Base-by-base conservation (phyloP, 1,140 invertebrate genomes). In the Drosophila yakuba region DNA sequence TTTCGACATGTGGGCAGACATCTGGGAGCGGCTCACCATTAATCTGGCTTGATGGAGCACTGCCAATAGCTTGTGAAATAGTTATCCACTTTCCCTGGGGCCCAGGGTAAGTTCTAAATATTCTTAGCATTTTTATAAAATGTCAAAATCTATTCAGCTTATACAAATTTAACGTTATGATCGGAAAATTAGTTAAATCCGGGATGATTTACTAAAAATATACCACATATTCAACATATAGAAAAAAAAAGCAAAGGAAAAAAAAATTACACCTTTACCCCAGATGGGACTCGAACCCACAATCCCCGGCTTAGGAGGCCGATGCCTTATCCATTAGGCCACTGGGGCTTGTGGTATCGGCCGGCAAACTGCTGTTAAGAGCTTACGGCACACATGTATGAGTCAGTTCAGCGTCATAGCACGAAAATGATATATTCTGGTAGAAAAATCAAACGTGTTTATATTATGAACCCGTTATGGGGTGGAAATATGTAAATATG, bases 301-400 rank as follows among this genome's bases (percentile, higher is more conserved):
- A 71, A 71, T 71, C 68, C 68, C 68, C 68, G 68, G 68, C 68
- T 72, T 72, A 72, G 68, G 66, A 72, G 68, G 68, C 68, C 68
- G 68, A 72, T 72, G 68, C 68, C 68, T 72, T 71, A 71, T 71
- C 67, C 67, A 71, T 71, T 71, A 71, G 67, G 67, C 67, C 67
- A 71, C 67, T 71, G 67, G 67, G 67, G 67, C 67, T 5, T 71
- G 38, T 12, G n/a, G 3, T 28, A 4, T 0, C 0, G 0, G 6
- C 0, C 1, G 67, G 2, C 64, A 11, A 32, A 71, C 41, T 39
- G 32, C 17, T 14, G 2, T 6, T 17, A 11, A 57, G 7, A 58
- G 7, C 15, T 8, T 4, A 5, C 2, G 10, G 14, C 7, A 3
- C 8, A 2, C 6, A 20, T 3, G 10, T 25, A 23, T 32, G 36